These are phyloP conservation scores for Scopus umbretta DNA, from an alignment of 2,113 vertebrate genomes.

Conservation along the genomic window DNA sequence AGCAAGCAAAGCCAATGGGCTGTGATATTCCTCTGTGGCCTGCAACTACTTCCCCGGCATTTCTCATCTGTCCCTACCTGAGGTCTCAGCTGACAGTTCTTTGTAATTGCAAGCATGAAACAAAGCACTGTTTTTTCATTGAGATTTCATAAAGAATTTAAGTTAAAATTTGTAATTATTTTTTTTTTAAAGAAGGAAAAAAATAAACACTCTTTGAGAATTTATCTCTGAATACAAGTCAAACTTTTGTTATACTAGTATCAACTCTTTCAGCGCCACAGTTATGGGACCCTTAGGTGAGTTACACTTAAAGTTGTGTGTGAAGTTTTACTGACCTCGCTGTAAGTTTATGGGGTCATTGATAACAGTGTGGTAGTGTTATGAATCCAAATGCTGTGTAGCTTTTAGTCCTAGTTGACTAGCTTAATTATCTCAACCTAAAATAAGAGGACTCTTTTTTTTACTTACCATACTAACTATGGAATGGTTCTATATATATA, in stretches of 20 bases:
- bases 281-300: background rate
- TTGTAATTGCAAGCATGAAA: background rate
- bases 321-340: background rate
- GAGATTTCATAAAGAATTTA: background rate
- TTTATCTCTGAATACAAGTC: background rate
- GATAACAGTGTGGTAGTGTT: background rate
- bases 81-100: background rate
- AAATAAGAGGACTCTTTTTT: background rate
- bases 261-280: background rate
- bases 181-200: background rate
- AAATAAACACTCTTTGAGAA: background rate
- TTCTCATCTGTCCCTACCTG: background rate
- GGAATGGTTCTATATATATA: background rate
- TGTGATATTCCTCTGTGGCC: too few relatives aligned
- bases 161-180: rapidly evolving
- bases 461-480: background rate
- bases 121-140: background rate
- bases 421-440: background rate
- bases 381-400: background rate
- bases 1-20: background rate
- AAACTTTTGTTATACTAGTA: background rate
- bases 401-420: background rate
- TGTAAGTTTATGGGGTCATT: background rate
- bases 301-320: background rate
- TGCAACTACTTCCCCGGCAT: rapidly evolving